phyloP scores from a whole-genome alignment of 2,888 invertebrate species.

The Drosophila picticornis region DNA sequence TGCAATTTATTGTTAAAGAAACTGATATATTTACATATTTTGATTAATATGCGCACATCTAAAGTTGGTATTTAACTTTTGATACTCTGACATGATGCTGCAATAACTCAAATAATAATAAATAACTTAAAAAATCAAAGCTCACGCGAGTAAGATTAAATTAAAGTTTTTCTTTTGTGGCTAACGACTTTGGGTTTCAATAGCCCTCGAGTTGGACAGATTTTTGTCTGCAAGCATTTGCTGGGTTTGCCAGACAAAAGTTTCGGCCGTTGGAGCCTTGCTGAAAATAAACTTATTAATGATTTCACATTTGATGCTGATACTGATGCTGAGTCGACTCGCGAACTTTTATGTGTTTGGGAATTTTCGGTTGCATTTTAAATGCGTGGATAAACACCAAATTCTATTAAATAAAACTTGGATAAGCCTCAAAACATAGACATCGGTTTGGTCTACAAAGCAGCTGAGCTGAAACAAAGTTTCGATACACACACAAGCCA shows the following conservation, averaged over 20 bases:
- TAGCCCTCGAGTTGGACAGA: slow-evolving; percentile 4
- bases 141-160: background rate
- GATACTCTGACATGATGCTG: background rate
- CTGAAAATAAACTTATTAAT: slow-evolving; percentile 33
- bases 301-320: slow-evolving; percentile 43
- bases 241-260: slow-evolving; percentile 10
- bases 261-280: slow-evolving; percentile 21
- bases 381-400: slow-evolving; percentile 12
- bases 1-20: background rate
- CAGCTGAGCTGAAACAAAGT: slow-evolving; percentile 16
- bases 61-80: too few relatives aligned
- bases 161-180: slow-evolving; percentile 3
- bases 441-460: slow-evolving; percentile 9
- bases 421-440: slow-evolving; percentile 7
- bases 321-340: slow-evolving; percentile 3
- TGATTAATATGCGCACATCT: background rate
- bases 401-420: slow-evolving; percentile 39
- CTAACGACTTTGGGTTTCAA: slow-evolving; percentile 20
- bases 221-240: background rate
- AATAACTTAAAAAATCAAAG: background rate
- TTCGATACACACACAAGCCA: background rate
- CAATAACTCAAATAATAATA: background rate
- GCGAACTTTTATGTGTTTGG: background rate
- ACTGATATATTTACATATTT: background rate
- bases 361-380: background rate